These are phyloP conservation scores for Alosa sapidissima DNA, from an alignment of 2,797 vertebrate genomes.

Conservation along the genomic window DNA sequence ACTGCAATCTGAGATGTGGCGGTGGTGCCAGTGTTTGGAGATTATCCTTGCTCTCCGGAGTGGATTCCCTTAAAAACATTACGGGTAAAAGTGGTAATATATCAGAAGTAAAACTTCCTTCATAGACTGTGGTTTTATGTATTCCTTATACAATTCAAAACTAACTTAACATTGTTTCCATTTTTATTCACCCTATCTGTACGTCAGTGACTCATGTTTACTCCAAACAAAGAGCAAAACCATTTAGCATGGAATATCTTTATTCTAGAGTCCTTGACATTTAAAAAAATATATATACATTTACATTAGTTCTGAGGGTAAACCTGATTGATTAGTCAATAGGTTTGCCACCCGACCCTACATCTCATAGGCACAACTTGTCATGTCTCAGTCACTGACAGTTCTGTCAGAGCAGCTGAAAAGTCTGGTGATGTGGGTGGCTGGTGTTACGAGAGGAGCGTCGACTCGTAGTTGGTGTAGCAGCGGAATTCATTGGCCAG, in stretches of 20 bases:
- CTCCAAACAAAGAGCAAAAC: neutral
- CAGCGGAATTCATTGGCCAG: constrained; percentile 94
- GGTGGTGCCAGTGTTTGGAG: neutral
- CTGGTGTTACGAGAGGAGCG: constrained; percentile 61
- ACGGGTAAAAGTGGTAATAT: neutral
- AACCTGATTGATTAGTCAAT: neutral
- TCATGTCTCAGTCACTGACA: neutral
- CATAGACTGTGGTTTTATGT: neutral
- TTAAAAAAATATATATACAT: neutral
- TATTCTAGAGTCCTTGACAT: neutral
- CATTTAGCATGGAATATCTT: neutral
- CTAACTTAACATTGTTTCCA: neutral
- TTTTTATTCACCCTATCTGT: neutral
- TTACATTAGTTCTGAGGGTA: neutral
- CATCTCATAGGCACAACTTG: neutral
- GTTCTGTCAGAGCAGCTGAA: neutral
- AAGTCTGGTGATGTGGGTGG: neutral
- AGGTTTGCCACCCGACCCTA: neutral
- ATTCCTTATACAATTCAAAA: neutral
- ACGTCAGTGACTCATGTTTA: neutral
- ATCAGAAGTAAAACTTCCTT: neutral
- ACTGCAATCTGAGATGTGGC: neutral
- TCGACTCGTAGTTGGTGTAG: constrained; percentile 86
- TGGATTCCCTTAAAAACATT: neutral
- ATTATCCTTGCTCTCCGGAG: neutral